Percentiles rank a stretch among this genome's conserved stretches.
phyloP scores from a whole-genome alignment of 1,140 invertebrate species.

The Bombus turneri region DNA sequence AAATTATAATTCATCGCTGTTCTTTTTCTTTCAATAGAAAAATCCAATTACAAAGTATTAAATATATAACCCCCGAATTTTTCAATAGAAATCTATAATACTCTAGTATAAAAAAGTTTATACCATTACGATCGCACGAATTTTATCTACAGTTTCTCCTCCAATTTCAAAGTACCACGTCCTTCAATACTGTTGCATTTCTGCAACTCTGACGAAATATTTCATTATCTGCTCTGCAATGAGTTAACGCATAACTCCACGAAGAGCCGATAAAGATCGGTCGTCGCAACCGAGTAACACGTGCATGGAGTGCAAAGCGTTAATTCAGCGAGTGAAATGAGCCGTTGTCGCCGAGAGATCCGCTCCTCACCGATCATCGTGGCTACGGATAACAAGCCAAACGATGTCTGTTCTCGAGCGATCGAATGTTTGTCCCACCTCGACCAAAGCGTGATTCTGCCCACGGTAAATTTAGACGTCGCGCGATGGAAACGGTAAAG shows the following conservation, averaged over 20 bases:
- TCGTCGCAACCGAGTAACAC: not conserved
- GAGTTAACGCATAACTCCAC: not conserved
- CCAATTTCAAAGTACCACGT: not conserved
- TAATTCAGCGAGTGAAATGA: constrained; percentile 37
- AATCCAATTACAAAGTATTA: not conserved
- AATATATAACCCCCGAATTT: not conserved
- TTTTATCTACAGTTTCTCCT: not conserved
- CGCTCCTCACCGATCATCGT: not conserved
- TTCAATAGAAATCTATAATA: not conserved
- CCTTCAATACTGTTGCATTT: not conserved
- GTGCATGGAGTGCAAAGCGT: constrained; percentile 4
- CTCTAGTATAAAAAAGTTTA: too few relatives aligned
- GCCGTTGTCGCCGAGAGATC: not conserved
- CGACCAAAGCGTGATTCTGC: not conserved
- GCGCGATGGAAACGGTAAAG: constrained; percentile 60
- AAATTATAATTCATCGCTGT: not conserved
- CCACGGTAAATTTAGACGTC: constrained; percentile 61
- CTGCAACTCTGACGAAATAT: not conserved
- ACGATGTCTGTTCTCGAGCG: not conserved
- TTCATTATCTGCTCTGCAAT: not conserved
- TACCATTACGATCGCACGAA: too few relatives aligned
- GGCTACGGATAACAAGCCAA: constrained; percentile 32
- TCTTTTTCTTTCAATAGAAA: not conserved
- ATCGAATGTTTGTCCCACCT: not conserved
- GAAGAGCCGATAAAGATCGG: constrained; percentile 36